Percentiles rank a stretch among this genome's conserved stretches.
Evolutionary conservation across 2,113 vertebrate species (phyloP).

Genomic region (Calidris pugnax): DNA sequence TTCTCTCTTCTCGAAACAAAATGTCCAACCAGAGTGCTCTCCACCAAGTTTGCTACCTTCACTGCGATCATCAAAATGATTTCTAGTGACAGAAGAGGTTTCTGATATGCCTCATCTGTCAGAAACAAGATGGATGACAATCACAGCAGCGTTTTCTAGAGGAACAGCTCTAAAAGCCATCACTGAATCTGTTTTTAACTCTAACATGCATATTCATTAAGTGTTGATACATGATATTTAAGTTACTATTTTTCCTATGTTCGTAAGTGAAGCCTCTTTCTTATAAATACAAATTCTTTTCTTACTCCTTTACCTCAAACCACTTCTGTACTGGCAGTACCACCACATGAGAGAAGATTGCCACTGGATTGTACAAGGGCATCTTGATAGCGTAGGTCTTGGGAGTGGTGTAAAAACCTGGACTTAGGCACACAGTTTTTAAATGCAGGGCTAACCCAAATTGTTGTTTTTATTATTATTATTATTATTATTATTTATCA

Average conservation of each 20-base stretch:
- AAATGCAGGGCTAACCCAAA: neutral
- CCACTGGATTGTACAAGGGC: neutral
- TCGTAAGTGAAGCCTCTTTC: neutral
- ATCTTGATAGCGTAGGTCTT: neutral
- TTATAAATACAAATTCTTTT: neutral
- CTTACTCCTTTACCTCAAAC: neutral
- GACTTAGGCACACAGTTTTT: neutral
- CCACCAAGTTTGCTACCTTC: neutral
- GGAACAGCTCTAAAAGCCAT: neutral
- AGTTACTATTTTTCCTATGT: neutral
- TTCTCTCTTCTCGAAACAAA: neutral
- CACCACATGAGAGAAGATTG: neutral
- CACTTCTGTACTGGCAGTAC: neutral
- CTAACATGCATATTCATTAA: neutral
- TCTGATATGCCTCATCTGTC: neutral
- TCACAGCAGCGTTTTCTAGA: neutral
- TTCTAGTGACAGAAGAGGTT: neutral
- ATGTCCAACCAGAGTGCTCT: neutral
- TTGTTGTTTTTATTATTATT: no score
- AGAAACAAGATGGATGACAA: neutral
- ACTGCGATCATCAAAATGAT: neutral
- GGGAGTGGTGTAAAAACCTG: neutral
- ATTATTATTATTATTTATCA: rapidly evolving
- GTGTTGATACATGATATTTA: neutral
- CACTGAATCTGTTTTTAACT: neutral